Base-by-base conservation (phyloP, 2,797 vertebrate species). In the Sebastes nivosus region DNA sequence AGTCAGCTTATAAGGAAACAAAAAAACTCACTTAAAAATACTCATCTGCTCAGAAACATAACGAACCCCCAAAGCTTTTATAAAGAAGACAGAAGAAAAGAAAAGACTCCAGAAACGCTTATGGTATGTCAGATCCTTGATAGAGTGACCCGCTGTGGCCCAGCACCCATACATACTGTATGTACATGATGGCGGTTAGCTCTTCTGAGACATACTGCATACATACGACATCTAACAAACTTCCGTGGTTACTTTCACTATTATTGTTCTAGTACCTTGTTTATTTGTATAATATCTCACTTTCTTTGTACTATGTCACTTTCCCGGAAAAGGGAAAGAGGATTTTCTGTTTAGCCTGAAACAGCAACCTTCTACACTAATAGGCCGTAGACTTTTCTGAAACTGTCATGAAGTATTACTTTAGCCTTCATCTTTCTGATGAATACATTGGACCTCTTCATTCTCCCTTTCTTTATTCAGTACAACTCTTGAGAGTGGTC, bases 401-500 rank as follows among this genome's bases (percentile, higher is more conserved):
- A 74, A 67, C 46, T 67, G 34, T 57, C 63, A 63, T 34, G 1
- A 61, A 61, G 30, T 34, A 46, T 76, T 67, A 79, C 42, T 61
- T 32, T 13, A 70, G 32, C 70, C 66, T 77, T 75, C 27, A 68
- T 64, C 7, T 42, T 58, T 59, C 7, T 65, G 72, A 66, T 70
- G 24, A 69, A 73, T 60, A 70, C 7, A 3, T 14, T 7, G 7
- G 36, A 52, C 18, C 32, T 68, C 50, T 50, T 72, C 25, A 46
- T 67, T 38, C 24, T 61, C 34, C 8, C 6, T 72, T 42, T 73
- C n/a, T 72, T 55, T 73, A 65, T 73, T 76, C 72, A 72, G 72
- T 8, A 3, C 29, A 42, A 61, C 61, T 77, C 30, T 60, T 54
- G 27, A 70, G 60, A 66, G 29, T 36, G 16, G 75, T 76, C 68